phyloP scores from a whole-genome alignment of 2,113 vertebrate species.

The Ptilonorhynchus violaceus region DNA sequence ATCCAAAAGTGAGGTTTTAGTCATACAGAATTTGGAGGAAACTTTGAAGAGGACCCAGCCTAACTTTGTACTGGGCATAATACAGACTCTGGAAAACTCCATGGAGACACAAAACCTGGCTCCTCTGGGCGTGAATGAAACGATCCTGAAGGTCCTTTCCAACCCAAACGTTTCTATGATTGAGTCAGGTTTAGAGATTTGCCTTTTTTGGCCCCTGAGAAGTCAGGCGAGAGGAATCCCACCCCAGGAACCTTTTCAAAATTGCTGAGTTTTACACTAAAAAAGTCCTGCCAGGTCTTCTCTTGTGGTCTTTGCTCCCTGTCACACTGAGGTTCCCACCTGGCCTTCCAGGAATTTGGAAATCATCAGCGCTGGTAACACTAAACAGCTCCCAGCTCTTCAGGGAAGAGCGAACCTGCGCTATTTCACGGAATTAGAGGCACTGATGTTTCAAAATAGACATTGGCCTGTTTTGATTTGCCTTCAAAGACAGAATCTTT shows the following conservation, averaged over 20 bases:
- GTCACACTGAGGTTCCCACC: neutral
- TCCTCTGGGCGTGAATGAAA: neutral
- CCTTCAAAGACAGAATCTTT: neutral
- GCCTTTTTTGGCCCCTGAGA: neutral
- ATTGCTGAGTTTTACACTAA: neutral
- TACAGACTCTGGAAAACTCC: neutral
- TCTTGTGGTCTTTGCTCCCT: neutral
- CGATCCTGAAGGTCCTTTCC: neutral
- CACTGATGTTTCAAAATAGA: neutral
- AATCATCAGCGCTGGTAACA: neutral
- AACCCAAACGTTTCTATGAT: neutral
- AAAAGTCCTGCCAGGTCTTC: neutral
- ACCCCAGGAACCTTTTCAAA: neutral
- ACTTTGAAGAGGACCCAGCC: neutral
- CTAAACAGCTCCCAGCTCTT: neutral
- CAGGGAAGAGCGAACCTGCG: neutral
- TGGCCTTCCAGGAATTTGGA: neutral
- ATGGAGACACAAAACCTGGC: neutral
- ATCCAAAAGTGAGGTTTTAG: neutral
- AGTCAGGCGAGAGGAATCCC: neutral
- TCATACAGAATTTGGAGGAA: neutral
- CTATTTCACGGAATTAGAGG: neutral
- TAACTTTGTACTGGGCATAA: neutral
- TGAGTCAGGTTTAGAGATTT: neutral
- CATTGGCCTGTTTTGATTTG: neutral